These are phyloP conservation scores for Luehdorfia chinensis DNA, from an alignment of 1,140 invertebrate species.

Conservation along the genomic window DNA sequence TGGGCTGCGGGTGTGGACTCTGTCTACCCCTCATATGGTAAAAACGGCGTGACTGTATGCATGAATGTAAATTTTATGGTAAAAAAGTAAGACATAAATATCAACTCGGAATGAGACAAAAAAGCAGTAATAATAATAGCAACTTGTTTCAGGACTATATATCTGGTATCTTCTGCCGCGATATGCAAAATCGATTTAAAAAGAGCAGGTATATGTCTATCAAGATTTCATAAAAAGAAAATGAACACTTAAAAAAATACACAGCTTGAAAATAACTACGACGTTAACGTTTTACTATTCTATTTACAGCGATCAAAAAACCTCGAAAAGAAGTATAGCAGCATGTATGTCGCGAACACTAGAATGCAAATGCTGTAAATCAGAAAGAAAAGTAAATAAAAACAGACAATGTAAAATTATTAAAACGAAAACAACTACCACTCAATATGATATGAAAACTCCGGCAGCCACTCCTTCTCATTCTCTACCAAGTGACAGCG, in stretches of 20 bases:
- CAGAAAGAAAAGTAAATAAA: slow-evolving; percentile 6
- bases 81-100: too few relatives aligned
- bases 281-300: too few relatives aligned
- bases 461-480: neutral
- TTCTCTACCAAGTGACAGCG: neutral
- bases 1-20: too few relatives aligned
- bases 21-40: too few relatives aligned
- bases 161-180: slow-evolving; percentile 10
- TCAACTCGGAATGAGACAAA: too few relatives aligned
- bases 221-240: too few relatives aligned
- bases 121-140: too few relatives aligned
- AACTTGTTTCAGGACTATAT: slow-evolving; percentile 12
- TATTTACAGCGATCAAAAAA: neutral
- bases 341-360: slow-evolving; percentile 2
- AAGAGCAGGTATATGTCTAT: too few relatives aligned
- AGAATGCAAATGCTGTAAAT: slow-evolving; percentile 4
- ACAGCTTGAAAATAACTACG: neutral
- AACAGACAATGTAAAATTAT: slow-evolving; percentile 11
- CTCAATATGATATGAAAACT: slow-evolving; percentile 3
- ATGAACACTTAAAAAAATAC: too few relatives aligned
- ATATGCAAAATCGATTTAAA: neutral
- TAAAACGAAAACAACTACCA: slow-evolving; percentile 9
- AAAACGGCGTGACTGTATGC: too few relatives aligned
- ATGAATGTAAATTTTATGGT: too few relatives aligned
- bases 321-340: neutral